phyloP scores from a whole-genome alignment of 2,888 invertebrate genomes.

The Baronia brevicornis region DNA sequence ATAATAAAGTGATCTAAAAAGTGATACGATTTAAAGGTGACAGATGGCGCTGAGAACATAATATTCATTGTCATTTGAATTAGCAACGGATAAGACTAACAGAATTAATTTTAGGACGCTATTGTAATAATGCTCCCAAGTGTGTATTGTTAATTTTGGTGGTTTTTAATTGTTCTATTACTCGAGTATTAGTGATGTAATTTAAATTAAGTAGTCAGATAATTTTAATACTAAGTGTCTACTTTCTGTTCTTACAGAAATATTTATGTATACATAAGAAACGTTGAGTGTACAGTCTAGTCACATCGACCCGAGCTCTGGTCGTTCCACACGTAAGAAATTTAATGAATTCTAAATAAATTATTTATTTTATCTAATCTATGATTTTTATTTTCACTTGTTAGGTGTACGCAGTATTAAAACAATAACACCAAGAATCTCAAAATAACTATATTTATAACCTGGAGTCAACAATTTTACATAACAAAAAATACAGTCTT shows the following conservation, averaged over 20 bases:
- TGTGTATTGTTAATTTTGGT: constrained; percentile 68
- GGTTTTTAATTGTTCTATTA: constrained; percentile 69
- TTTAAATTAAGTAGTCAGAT: constrained; percentile 68
- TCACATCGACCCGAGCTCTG: constrained; percentile 69
- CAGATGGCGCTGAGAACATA: constrained; percentile 38
- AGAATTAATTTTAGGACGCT: constrained; percentile 59
- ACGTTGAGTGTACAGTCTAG: constrained; percentile 74
- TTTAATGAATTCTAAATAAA: constrained; percentile 65
- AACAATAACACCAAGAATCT: constrained; percentile 38
- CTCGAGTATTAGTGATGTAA: constrained; percentile 73
- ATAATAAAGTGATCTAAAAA: constrained; percentile 5
- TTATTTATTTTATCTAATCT: constrained; percentile 67
- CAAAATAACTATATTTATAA: constrained; percentile 73
- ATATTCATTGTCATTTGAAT: constrained; percentile 40
- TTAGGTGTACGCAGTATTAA: constrained; percentile 15
- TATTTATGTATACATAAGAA: constrained; percentile 63
- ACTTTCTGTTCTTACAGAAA: constrained; percentile 70
- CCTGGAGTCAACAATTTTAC: constrained; percentile 69
- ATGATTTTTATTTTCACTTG: constrained; percentile 34
- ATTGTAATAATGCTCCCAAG: constrained; percentile 54
- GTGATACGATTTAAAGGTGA: constrained; percentile 13
- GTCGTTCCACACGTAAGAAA: constrained; percentile 54
- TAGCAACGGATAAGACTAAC: constrained; percentile 65
- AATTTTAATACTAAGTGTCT: constrained; percentile 68
- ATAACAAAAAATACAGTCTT: constrained; percentile 75